Conservation (phyloP, 2,888 invertebrate species). For the Prenolepis imparis region DNA sequence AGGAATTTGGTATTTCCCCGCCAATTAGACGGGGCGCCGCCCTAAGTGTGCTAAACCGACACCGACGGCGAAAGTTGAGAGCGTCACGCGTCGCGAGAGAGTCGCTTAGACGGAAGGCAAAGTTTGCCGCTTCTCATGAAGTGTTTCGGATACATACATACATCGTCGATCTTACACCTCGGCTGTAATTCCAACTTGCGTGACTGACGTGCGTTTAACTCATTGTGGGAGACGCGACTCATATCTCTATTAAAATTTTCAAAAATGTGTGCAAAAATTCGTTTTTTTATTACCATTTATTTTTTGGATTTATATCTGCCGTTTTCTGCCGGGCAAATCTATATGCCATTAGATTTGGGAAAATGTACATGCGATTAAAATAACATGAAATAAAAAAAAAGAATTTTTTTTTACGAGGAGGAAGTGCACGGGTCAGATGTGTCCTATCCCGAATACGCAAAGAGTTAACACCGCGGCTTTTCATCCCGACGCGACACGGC, state of each 20-base stretch:
- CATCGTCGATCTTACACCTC: conserved; percentile 47
- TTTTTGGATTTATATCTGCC: background rate
- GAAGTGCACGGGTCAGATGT: background rate
- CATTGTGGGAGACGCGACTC: conserved; percentile 35
- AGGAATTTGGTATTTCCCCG: background rate
- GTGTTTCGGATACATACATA: background rate
- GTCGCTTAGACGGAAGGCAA: conserved; percentile 38
- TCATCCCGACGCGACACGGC: conserved; percentile 55
- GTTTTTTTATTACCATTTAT: background rate
- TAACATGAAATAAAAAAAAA: background rate
- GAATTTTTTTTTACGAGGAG: background rate
- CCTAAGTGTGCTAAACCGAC: conserved; percentile 29
- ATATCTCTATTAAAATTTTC: background rate
- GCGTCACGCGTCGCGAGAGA: conserved; percentile 32
- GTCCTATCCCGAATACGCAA: conserved; percentile 43
- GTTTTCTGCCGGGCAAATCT: background rate
- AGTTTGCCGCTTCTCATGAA: conserved; percentile 16
- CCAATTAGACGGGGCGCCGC: conserved; percentile 12
- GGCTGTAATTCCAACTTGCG: conserved; percentile 62
- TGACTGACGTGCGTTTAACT: conserved; percentile 75
- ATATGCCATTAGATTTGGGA: background rate
- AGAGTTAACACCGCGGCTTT: conserved; percentile 46
- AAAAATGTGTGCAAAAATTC: background rate
- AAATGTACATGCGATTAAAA: background rate
- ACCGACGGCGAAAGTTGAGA: conserved; percentile 30